Percentiles rank a stretch among this genome's conserved stretches.
Conservation (phyloP, 2,113 vertebrate species). For the Indicator maculatus region DNA sequence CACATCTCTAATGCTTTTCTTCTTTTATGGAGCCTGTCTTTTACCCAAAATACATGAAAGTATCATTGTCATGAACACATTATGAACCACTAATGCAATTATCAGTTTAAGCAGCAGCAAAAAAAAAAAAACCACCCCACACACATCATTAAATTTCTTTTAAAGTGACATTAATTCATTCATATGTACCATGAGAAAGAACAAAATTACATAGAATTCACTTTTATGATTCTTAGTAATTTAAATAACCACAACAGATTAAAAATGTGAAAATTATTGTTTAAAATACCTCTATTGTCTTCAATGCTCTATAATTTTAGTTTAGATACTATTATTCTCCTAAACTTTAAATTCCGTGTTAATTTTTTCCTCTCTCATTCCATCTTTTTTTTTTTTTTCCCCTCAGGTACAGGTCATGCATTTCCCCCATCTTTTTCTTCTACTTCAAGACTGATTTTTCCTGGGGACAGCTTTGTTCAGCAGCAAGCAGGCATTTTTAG, state of each 20-base stretch:
- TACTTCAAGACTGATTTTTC: constrained; percentile 1
- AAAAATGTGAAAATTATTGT: neutral
- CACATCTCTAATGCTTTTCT: neutral
- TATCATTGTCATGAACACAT: neutral
- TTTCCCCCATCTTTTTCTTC: neutral
- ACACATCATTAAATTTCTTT: neutral
- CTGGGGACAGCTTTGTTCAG: neutral
- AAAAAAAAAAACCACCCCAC: neutral
- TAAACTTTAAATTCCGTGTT: neutral
- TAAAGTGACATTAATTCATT: neutral
- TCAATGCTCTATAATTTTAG: neutral
- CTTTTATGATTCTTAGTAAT: neutral
- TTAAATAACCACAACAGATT: neutral
- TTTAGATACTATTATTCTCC: neutral
- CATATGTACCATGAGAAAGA: neutral
- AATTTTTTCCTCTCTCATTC: neutral
- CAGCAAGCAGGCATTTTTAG: constrained; percentile 19
- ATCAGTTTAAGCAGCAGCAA: neutral
- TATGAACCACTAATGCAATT: neutral
- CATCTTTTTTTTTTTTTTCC: neutral
- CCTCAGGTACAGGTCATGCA: neutral
- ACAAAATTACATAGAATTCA: neutral
- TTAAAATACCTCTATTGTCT: neutral
- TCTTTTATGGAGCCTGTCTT: neutral
- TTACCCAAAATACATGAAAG: neutral